These are phyloP conservation scores for Rhingia campestris DNA, from an alignment of 2,888 invertebrate genomes.

Conservation along the genomic window DNA sequence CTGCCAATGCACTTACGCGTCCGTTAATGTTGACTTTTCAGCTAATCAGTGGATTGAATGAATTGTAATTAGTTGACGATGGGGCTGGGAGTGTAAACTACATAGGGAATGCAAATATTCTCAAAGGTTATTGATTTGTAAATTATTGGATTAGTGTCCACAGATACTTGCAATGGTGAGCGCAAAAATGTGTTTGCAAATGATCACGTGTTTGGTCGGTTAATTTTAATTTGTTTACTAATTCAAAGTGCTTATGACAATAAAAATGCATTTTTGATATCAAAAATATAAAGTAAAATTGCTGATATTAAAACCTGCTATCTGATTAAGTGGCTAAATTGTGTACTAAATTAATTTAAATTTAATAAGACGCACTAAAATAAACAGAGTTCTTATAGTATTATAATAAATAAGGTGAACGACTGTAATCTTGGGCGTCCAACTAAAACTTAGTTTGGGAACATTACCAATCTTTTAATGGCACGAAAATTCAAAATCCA, in stretches of 20 bases:
- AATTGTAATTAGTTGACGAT: conserved; percentile 54
- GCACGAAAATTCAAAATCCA: too few relatives aligned
- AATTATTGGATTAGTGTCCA: conserved; percentile 15
- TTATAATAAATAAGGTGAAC: too few relatives aligned
- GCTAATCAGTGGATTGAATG: conserved; percentile 53
- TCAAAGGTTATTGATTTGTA: conserved; percentile 44
- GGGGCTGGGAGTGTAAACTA: conserved; percentile 13
- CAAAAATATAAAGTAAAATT: too few relatives aligned
- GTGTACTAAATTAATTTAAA: too few relatives aligned
- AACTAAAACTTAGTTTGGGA: too few relatives aligned
- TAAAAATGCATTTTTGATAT: too few relatives aligned
- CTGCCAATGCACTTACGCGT: background rate
- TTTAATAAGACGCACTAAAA: too few relatives aligned
- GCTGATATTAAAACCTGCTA: too few relatives aligned
- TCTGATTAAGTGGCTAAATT: too few relatives aligned
- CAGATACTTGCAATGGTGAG: background rate
- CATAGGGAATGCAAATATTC: conserved; percentile 1
- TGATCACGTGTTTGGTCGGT: background rate
- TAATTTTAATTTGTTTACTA: background rate
- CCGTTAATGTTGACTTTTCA: conserved; percentile 53
- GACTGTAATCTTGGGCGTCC: too few relatives aligned
- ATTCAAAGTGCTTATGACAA: background rate
- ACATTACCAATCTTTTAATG: too few relatives aligned
- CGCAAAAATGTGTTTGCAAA: background rate
- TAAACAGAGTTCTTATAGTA: too few relatives aligned